Base-by-base conservation (phyloP, 2,888 invertebrate genomes). In the Orchesella flavescens region DNA sequence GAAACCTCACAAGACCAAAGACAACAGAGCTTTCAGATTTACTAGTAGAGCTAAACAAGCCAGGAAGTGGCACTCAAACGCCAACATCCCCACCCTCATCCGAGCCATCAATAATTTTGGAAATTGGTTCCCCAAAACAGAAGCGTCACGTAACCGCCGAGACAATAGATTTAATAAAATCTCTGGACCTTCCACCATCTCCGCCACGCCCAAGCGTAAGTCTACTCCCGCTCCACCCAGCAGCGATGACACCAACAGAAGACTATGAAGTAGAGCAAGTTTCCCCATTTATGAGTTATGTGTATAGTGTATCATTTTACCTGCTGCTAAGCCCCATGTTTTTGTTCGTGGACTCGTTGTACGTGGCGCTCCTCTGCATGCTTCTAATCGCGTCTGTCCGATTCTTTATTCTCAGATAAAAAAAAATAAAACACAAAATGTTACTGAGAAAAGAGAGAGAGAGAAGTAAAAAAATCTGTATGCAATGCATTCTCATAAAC, bases 321-420 rank as follows among this genome's bases (percentile, higher is more conserved):
- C 44, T 75, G 17, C 65, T 74, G 61, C 74, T 74, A 23, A 74
- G 74, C 19, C 75, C 75, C 1, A 75, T 75, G 75, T 55, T 77
- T 19, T n/a, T 69, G 13, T 77, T 77, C 63, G 24, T 77, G 43
- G 68, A 77, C 49, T 69, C 59, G 10, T 21, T 69, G 12, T 23
- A 77, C 57, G 43, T 77, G 23, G 77, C 66, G 15, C 23, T 77
- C 24, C 34, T 77, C 13, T 68, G 21, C 24, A 24, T 77, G 15
- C 68, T 77, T 19, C 23, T 77, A 21, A 59, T 77, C 66, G 75
- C 75, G 3, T 65, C 53, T 43, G 55, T 75, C 13, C 75, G 65
- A 34, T 75, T 75, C 44, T 75, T 65, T 55, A 7, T 75, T 43
- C 19, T 75, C 46, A 65, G 49, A 44, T 9, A 44, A 12, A 9